A percentile compares a stretch with the other conserved stretches of the same genome.
phyloP scores from a whole-genome alignment of 2,888 invertebrate species.

The Oegoconia quadripuncta region DNA sequence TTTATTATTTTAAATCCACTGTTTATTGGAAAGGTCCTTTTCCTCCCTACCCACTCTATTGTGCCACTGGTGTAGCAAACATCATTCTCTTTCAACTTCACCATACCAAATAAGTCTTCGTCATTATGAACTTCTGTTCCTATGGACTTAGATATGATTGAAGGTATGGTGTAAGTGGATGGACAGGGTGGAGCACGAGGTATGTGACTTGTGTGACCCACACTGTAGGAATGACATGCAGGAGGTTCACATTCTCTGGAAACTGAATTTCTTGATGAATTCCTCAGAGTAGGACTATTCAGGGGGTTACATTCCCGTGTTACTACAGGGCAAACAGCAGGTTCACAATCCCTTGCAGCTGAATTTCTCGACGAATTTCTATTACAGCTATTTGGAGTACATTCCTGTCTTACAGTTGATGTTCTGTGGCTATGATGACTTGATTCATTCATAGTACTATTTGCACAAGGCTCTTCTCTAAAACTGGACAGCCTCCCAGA shows the following conservation, averaged over 20 bases:
- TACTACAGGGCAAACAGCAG: slow-evolving; percentile 18
- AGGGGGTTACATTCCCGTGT: slow-evolving; percentile 1
- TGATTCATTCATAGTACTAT: slow-evolving; percentile 37
- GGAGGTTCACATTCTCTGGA: slow-evolving; percentile 3
- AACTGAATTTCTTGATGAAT: slow-evolving; percentile 19
- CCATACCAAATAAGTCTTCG: slow-evolving; percentile 62
- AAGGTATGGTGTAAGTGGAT: slow-evolving; percentile 53
- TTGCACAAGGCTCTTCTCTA: slow-evolving; percentile 39
- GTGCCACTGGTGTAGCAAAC: slow-evolving; percentile 71
- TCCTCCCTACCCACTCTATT: slow-evolving; percentile 71
- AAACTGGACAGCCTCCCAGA: slow-evolving; percentile 21
- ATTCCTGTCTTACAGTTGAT: slow-evolving; percentile 10
- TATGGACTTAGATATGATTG: slow-evolving; percentile 36
- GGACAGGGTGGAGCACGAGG: slow-evolving; percentile 59
- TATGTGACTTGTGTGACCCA: slow-evolving; percentile 61
- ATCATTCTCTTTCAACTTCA: slow-evolving; percentile 63
- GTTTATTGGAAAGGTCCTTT: slow-evolving; percentile 62
- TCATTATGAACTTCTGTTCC: slow-evolving; percentile 26
- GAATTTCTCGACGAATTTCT: slow-evolving; percentile 13
- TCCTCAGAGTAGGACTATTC: not conserved
- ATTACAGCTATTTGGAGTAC: not conserved
- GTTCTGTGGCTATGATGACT: slow-evolving; percentile 15
- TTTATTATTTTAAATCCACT: slow-evolving; percentile 65
- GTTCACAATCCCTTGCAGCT: slow-evolving; percentile 14
- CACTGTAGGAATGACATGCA: slow-evolving; percentile 34